Evolutionary conservation across 2,888 invertebrate species (phyloP).

Genomic region (Sinopyrophorus schimmeli): DNA sequence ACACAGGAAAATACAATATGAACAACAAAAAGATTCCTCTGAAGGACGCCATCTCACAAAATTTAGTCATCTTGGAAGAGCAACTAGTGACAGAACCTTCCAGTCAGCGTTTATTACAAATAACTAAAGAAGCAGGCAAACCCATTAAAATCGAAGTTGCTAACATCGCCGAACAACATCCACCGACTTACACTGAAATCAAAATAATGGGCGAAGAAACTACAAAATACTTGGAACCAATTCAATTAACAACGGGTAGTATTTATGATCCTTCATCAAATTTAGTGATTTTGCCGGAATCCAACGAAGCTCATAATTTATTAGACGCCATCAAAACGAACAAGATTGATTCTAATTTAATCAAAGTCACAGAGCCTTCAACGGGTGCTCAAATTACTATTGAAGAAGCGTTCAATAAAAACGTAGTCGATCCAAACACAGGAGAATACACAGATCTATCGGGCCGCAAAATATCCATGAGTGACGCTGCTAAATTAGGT

Average conservation of each 20-base stretch:
- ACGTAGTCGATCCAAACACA: conserved; percentile 72
- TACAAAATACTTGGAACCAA: conserved; percentile 64
- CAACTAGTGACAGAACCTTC: conserved; percentile 56
- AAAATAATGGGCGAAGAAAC: conserved; percentile 55
- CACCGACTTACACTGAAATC: conserved; percentile 58
- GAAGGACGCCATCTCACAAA: conserved; percentile 72
- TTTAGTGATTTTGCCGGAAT: conserved; percentile 71
- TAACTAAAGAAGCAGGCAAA: conserved; percentile 72
- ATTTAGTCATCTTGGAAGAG: conserved; percentile 65
- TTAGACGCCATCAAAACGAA: conserved; percentile 77
- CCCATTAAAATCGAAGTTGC: conserved; percentile 75
- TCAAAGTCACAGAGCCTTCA: conserved; percentile 71
- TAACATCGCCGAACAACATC: conserved; percentile 56
- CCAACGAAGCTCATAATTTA: conserved; percentile 71
- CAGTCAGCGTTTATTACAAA: conserved; percentile 67
- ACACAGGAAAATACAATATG: conserved; percentile 72
- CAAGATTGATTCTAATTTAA: conserved; percentile 67
- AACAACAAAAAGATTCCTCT: conserved; percentile 66
- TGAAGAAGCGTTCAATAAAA: conserved; percentile 75
- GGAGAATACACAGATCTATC: conserved; percentile 69
- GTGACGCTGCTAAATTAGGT: conserved; percentile 78
- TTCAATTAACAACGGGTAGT: conserved; percentile 72
- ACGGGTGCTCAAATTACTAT: conserved; percentile 69
- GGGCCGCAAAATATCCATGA: conserved; percentile 68
- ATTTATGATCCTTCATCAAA: conserved; percentile 80